Evolutionary conservation across 1,140 invertebrate species (phyloP), one percentile per base, ranked within the genome.

Genomic region (Macrobrachium nipponense): DNA sequence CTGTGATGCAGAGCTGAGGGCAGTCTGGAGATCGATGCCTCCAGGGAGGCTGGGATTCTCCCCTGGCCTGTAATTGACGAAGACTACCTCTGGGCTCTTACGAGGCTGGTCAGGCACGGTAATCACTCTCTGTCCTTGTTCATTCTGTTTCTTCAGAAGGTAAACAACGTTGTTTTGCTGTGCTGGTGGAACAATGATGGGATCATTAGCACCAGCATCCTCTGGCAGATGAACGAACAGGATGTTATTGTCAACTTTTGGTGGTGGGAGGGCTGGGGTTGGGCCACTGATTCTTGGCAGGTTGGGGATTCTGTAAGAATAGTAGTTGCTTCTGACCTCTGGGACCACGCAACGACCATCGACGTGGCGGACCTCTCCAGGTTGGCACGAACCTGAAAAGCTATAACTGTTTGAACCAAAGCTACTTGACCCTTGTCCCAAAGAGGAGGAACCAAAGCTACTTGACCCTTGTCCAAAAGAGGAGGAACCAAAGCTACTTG

Each of bases 101-200:
- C 72, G 80, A 23, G 62, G 70, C 17, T 27, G 66, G 20, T 76
- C 82, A n/a, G 88, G 88, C 0, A 89, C 51, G 12, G 87, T 75
- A 62, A 89, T 81, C 75, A 89, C 80, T 51, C 86, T 68, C 12
- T 84, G 88, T 43, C 5, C 68, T 23, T 80, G 68, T 10, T 80
- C 75, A 12, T 85, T 70, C 51, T 80, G 51, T 78, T 87, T 87
- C 86, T 75, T 87, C 58, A 89, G 88, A 20, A 89, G 81, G 73
- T 89, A 89, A 18, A 89, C 82, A n/a, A 87, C 77, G 78, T 86
- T 87, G 27, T 87, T 87, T 59, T 85, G 82, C 23, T 85, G 86
- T 11, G 88, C 81, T 18, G 88, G 88, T 60, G 88, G 88, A 36
- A 89, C 73, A 27, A 89, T 82, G 68, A 89, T 77, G 23, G 88